Percentiles rank a stretch among this genome's conserved stretches.
phyloP scores from a whole-genome alignment of 2,888 invertebrate genomes.

The Lagria hirta region DNA sequence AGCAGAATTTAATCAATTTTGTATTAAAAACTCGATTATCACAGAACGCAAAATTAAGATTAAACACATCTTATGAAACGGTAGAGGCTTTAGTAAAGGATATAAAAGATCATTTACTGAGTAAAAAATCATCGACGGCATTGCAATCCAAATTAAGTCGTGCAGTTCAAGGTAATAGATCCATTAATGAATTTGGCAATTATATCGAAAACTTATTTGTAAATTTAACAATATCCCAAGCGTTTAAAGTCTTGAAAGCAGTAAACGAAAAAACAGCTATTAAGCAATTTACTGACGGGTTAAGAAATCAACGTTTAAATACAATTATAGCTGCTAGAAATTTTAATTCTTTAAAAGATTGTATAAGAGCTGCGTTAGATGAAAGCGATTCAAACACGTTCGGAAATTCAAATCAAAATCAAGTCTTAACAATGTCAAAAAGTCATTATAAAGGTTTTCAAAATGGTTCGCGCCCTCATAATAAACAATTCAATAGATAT shows the following conservation, averaged over 20 bases:
- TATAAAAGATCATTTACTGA: not conserved
- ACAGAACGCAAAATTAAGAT: conserved; percentile 1
- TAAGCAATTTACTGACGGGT: not conserved
- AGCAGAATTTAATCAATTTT: not conserved
- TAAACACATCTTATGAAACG: not conserved
- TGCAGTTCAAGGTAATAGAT: not conserved
- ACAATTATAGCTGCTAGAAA: no score
- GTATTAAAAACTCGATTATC: conserved; percentile 1
- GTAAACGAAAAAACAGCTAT: conserved; percentile 3
- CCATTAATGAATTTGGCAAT: conserved; percentile 1
- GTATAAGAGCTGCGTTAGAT: no score
- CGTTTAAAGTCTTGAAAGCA: not conserved
- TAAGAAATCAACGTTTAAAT: no score
- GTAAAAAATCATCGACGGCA: not conserved
- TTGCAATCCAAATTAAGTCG: not conserved
- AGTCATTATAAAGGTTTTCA: no score
- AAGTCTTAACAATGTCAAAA: no score
- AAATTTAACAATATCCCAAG: not conserved
- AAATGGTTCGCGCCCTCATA: no score
- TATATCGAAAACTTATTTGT: not conserved
- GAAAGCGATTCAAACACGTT: no score
- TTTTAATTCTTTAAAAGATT: no score
- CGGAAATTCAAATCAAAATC: no score
- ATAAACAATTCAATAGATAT: no score
- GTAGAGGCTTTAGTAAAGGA: not conserved